These are phyloP conservation scores for Eristalis arbustorum DNA, from an alignment of 2,888 invertebrate genomes.

Conservation along the genomic window DNA sequence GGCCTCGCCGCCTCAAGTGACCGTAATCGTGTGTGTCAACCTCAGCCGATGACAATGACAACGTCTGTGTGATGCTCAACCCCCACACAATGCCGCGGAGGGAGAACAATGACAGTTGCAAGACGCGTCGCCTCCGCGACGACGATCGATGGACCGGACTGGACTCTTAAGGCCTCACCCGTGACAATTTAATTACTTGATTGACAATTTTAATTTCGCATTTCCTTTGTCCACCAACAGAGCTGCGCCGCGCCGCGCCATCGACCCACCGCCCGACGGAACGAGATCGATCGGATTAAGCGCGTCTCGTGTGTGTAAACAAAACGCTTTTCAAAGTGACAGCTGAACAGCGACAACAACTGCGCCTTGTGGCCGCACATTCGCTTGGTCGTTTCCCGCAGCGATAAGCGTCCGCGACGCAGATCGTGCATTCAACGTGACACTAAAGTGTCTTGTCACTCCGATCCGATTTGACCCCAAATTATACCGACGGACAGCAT, in stretches of 20 bases:
- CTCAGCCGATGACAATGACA: slow-evolving; percentile 33
- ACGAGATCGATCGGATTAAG: slow-evolving; percentile 59
- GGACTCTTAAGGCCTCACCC: slow-evolving; percentile 47
- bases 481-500: slow-evolving; percentile 46
- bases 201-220: slow-evolving; percentile 70
- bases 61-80: slow-evolving; percentile 22
- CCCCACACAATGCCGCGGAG: slow-evolving; percentile 2
- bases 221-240: slow-evolving; percentile 17
- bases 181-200: slow-evolving; percentile 69
- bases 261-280: slow-evolving; percentile 34
- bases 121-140: slow-evolving; percentile 1
- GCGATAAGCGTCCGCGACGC: neutral
- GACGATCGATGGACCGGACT: neutral
- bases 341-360: slow-evolving; percentile 62
- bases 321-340: slow-evolving; percentile 64
- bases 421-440: slow-evolving; percentile 64
- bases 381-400: neutral
- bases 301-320: slow-evolving; percentile 58
- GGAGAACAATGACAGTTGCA: slow-evolving; percentile 29
- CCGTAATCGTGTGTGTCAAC: slow-evolving; percentile 67
- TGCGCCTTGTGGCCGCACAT: slow-evolving; percentile 13
- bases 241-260: neutral
- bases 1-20: slow-evolving; percentile 55
- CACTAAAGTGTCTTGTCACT: slow-evolving; percentile 67
- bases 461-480: slow-evolving; percentile 61